Conservation (phyloP, 2,113 vertebrate genomes). For the Malurus alboscapulatus region DNA sequence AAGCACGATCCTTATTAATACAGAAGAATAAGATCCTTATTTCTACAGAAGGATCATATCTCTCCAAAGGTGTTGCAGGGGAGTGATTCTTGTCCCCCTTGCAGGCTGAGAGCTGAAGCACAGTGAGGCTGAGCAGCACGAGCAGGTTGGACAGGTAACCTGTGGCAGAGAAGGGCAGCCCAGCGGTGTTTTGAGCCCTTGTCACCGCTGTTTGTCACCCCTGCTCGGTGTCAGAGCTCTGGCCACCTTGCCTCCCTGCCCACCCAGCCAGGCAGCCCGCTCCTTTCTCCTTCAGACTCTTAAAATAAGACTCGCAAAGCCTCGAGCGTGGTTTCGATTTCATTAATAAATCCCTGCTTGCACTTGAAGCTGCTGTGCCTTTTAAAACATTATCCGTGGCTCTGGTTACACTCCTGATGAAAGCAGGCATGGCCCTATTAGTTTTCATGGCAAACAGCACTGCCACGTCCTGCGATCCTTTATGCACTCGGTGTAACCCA, state of each 20-base stretch:
- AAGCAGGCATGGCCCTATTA: constrained; percentile 61
- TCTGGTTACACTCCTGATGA: constrained; percentile 65
- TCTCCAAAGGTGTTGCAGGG: neutral
- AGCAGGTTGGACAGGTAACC: neutral
- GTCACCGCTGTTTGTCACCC: neutral
- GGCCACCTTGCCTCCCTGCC: neutral
- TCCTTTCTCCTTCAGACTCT: constrained; percentile 42
- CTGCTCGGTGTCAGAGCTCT: neutral
- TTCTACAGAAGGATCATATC: neutral
- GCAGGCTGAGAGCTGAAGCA: neutral
- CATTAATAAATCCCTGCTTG: constrained; percentile 66
- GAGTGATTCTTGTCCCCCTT: neutral
- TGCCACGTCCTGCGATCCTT: constrained; percentile 18
- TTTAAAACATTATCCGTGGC: constrained; percentile 58
- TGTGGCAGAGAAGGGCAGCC: neutral
- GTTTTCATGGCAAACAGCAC: constrained; percentile 51
- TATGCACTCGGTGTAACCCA: neutral
- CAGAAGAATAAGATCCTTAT: neutral
- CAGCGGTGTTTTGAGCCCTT: neutral
- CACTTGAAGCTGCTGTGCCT: constrained; percentile 60
- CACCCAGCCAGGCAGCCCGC: neutral
- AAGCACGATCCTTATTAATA: neutral
- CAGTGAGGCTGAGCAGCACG: accelerated
- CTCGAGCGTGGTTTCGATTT: constrained; percentile 48
- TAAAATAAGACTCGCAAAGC: constrained; percentile 57